Evolutionary conservation across 2,888 invertebrate species (phyloP), one percentile per base, ranked within the genome.

Genomic region (Lamellibrachia satsuma): DNA sequence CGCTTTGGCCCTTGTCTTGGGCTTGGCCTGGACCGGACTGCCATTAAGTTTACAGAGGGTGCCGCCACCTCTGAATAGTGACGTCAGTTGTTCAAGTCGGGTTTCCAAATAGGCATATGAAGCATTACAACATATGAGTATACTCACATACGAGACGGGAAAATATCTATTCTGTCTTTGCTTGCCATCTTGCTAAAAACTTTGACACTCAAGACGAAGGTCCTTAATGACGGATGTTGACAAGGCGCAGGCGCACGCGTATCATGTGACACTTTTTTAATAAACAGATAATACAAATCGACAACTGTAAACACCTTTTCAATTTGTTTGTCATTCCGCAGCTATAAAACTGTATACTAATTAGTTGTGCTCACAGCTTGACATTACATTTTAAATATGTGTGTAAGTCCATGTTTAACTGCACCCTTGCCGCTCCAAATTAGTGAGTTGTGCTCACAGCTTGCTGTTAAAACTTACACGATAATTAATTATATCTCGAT

Each of bases 101-200:
- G 27, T 91, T 91, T 91, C 39, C 15, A 4, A 91, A 52, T 27
- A 15, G 6, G 39, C 52, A 91, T 15, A 15, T 91, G 52, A 90
- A 51, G 27, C 27, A 91, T 52, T 52, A 15, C 11, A 60, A 91
- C 51, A n/a, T 75, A 51, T 75, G 52, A 57, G 60, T 92, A 91
- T 93, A 94, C 95, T 95, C 94, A 96, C 96, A 96, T 96, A 93
- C 96, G 95, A 92, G 96, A 96, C 52, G 96, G 96, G 94, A 96
- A 96, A 92, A 96, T 94, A 93, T 95, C 95, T 39, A 96, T 93
- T 93, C 95, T 94, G 57, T 96, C 96, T 93, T 95, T 95, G 93
- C 95, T 94, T 93, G 96, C 95, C 96, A 95, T 96, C 94, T 95
- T 92, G 90, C 93, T 93, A 91, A 91, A 92, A 51, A 27, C 90